Evolutionary conservation across 2,797 vertebrate genomes (phyloP).

Genomic region (Phataginus tricuspis): DNA sequence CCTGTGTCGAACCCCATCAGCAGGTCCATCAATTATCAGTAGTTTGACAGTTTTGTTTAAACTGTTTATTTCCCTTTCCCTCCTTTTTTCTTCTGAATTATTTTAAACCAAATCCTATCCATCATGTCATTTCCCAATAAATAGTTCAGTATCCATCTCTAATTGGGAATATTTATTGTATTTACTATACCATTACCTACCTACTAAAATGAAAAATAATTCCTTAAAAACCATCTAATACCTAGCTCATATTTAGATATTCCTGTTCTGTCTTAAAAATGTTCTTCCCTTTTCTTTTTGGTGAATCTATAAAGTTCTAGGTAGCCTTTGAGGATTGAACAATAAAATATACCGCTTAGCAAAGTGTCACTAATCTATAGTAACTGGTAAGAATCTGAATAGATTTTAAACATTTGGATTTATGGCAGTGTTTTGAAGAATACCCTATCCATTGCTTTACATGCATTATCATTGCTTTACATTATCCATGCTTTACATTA

Average conservation of each 20-base stretch:
- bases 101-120: not conserved
- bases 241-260: not conserved
- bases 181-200: not conserved
- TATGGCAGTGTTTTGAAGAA: not conserved
- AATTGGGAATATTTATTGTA: slow-evolving; percentile 7
- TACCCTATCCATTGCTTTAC: not conserved
- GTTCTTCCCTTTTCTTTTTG: not conserved
- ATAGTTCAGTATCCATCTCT: slow-evolving; percentile 4
- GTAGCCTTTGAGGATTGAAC: not conserved
- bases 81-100: not conserved
- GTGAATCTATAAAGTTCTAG: slow-evolving; percentile 17
- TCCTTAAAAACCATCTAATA: not conserved
- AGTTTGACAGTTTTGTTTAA: slow-evolving; percentile 14
- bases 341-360: not conserved
- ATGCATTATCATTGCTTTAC: not conserved
- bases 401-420: not conserved
- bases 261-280: not conserved
- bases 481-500: too few relatives aligned
- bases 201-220: slow-evolving; percentile 23
- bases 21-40: not conserved
- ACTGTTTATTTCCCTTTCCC: not conserved
- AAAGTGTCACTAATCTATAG: not conserved
- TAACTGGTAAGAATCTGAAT: not conserved
- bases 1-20: not conserved
- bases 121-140: not conserved